Percentiles rank a stretch among this genome's conserved stretches.
phyloP scores from a whole-genome alignment of 2,888 invertebrate genomes.

The Smittia aterrima region DNA sequence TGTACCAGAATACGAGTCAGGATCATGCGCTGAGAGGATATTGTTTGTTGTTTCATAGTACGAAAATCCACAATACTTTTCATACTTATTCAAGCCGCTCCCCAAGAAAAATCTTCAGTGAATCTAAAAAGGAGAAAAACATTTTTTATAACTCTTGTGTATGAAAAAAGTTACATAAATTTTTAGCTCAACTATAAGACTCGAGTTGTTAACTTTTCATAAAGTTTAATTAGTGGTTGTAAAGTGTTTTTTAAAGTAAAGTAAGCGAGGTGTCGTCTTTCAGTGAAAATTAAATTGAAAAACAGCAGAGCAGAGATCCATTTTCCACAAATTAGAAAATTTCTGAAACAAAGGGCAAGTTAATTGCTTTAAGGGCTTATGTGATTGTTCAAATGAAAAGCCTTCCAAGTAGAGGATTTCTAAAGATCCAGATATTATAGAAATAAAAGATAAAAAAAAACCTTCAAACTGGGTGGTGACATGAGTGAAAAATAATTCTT shows the following conservation, averaged over 20 bases:
- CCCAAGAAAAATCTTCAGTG: slow-evolving; percentile 40
- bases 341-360: neutral
- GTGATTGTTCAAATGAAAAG: neutral
- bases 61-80: slow-evolving; percentile 30
- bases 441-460: neutral
- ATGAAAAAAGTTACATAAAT: slow-evolving; percentile 37
- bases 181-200: slow-evolving; percentile 36
- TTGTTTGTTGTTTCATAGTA: slow-evolving; percentile 21
- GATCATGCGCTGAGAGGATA: slow-evolving; percentile 34
- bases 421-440: too few relatives aligned
- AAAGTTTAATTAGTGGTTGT: slow-evolving; percentile 30
- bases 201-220: slow-evolving; percentile 37
- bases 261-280: slow-evolving; percentile 9
- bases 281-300: neutral
- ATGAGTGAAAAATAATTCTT: neutral
- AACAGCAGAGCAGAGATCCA: neutral
- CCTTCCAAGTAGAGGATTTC: too few relatives aligned
- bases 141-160: slow-evolving; percentile 32
- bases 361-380: neutral
- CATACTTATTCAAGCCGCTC: slow-evolving; percentile 41
- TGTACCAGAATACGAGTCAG: slow-evolving; percentile 21
- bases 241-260: slow-evolving; percentile 25
- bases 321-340: neutral
- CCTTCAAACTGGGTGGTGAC: slow-evolving; percentile 19
- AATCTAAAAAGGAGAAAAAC: slow-evolving; percentile 13